Conservation (phyloP, 92 coral and sea anemone species). For the Siderastrea radians region DNA sequence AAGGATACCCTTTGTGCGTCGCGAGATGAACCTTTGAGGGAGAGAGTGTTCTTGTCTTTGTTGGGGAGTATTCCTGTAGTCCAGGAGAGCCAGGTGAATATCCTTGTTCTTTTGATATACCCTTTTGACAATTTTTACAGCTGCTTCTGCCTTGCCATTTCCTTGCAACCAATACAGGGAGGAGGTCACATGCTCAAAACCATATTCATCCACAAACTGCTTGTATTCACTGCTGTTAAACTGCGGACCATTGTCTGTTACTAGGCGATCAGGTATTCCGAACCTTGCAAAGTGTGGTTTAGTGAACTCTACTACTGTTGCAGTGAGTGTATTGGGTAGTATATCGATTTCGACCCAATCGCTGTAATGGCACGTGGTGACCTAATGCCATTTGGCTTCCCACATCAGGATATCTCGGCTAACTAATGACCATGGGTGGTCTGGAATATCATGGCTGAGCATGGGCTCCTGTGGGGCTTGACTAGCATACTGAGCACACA, state of each 20-base stretch:
- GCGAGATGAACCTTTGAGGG: slow-evolving; percentile 4
- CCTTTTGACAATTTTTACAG: slow-evolving; percentile 30
- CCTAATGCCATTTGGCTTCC: slow-evolving; percentile 45
- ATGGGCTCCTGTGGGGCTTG: slow-evolving; percentile 47
- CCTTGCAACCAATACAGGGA: slow-evolving; percentile 29
- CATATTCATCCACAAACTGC: slow-evolving; percentile 32
- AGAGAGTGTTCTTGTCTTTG: slow-evolving; percentile 58
- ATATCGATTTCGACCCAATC: no score
- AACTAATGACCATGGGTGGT: slow-evolving; percentile 33
- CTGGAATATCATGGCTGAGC: slow-evolving; percentile 45
- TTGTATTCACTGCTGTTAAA: slow-evolving; percentile 23
- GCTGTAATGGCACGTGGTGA: slow-evolving; percentile 42
- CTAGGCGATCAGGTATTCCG: slow-evolving; percentile 35
- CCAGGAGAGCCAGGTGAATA: slow-evolving; percentile 43
- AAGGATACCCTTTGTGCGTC: slow-evolving; percentile 47
- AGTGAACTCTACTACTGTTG: slow-evolving; percentile 29
- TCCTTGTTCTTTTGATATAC: slow-evolving; percentile 45
- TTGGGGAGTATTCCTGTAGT: slow-evolving; percentile 58
- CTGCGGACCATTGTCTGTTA: slow-evolving; percentile 12
- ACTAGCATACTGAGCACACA: slow-evolving; percentile 47
- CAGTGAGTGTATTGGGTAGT: slow-evolving; percentile 13
- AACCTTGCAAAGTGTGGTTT: slow-evolving; percentile 64
- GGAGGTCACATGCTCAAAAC: slow-evolving; percentile 37
- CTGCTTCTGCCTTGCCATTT: slow-evolving; percentile 58
- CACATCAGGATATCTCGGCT: slow-evolving; percentile 60